Conservation (phyloP, 2,113 vertebrate species). For the Ochotona curzoniae region DNA sequence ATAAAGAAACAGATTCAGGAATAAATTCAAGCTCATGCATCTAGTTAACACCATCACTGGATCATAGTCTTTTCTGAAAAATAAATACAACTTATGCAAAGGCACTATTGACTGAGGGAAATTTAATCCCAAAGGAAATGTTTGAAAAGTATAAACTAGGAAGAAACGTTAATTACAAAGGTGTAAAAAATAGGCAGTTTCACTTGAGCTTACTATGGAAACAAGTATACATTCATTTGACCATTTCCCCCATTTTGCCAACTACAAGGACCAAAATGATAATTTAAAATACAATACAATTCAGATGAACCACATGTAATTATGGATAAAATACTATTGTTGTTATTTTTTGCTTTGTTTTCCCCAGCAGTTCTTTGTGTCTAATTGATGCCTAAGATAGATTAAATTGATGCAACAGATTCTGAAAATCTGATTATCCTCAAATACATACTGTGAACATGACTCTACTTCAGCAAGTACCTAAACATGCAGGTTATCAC, state of each 20-base stretch:
- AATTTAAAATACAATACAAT: slow-evolving; percentile 10
- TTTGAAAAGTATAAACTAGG: slow-evolving; percentile 37
- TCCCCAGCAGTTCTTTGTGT: slow-evolving; percentile 23
- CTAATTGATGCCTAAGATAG: background rate
- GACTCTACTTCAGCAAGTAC: background rate
- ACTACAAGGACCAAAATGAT: background rate
- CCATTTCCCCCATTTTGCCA: background rate
- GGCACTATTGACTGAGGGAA: background rate
- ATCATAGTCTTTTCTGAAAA: slow-evolving; percentile 4
- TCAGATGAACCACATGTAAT: background rate
- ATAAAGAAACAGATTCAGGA: background rate
- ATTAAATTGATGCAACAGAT: background rate
- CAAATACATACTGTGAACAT: background rate
- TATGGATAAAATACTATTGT: slow-evolving; percentile 1
- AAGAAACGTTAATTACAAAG: slow-evolving; percentile 34
- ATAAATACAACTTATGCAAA: slow-evolving; percentile 37
- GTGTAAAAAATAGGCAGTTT: slow-evolving; percentile 17
- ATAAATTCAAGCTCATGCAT: background rate
- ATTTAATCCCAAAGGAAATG: slow-evolving; percentile 24
- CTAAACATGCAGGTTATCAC: background rate
- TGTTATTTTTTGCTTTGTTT: background rate
- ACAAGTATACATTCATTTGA: slow-evolving; percentile 7
- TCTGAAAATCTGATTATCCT: slow-evolving; percentile 40
- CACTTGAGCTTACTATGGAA: slow-evolving; percentile 31
- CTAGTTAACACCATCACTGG: background rate